Percentiles rank a stretch among this genome's conserved stretches.
Evolutionary conservation across 2,888 invertebrate species (phyloP).

Genomic region (Acrobasis consociella): DNA sequence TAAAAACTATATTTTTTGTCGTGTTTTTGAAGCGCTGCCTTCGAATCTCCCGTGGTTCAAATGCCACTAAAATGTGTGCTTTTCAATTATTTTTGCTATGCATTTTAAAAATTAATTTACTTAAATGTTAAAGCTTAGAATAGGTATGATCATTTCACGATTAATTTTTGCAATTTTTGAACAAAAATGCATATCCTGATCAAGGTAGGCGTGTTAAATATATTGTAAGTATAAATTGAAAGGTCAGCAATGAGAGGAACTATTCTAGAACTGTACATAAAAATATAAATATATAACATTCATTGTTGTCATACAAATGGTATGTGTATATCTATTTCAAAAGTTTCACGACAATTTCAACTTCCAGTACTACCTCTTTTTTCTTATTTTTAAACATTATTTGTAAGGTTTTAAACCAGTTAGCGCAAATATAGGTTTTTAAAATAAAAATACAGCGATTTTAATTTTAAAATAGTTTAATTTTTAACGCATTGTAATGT

Average conservation of each 20-base stretch:
- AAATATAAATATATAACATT: slow-evolving; percentile 56
- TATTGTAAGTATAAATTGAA: slow-evolving; percentile 71
- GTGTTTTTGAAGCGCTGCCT: slow-evolving; percentile 45
- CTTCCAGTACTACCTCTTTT: slow-evolving; percentile 53
- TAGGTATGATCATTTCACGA: slow-evolving; percentile 35
- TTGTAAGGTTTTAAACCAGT: slow-evolving; percentile 30
- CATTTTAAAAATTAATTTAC: slow-evolving; percentile 49
- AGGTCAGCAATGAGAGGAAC: slow-evolving; percentile 81
- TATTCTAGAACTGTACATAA: slow-evolving; percentile 77
- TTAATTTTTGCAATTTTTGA: slow-evolving; percentile 35
- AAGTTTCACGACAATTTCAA: slow-evolving; percentile 32
- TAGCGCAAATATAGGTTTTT: slow-evolving; percentile 22
- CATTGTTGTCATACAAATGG: slow-evolving; percentile 50
- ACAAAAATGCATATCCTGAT: slow-evolving; percentile 69
- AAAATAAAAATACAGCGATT: slow-evolving; percentile 22
- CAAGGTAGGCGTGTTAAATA: slow-evolving; percentile 58
- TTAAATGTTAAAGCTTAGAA: slow-evolving; percentile 48
- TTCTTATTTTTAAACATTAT: slow-evolving; percentile 32
- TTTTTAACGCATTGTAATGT: slow-evolving; percentile 52
- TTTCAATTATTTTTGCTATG: slow-evolving; percentile 69
- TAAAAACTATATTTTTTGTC: slow-evolving; percentile 67
- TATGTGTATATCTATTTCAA: slow-evolving; percentile 28
- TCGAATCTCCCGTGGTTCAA: slow-evolving; percentile 38
- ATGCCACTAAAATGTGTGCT: slow-evolving; percentile 40
- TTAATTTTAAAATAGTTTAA: slow-evolving; percentile 21